Evolutionary conservation across 2,888 invertebrate genomes (phyloP).

Genomic region (Aspidapion aeneum): DNA sequence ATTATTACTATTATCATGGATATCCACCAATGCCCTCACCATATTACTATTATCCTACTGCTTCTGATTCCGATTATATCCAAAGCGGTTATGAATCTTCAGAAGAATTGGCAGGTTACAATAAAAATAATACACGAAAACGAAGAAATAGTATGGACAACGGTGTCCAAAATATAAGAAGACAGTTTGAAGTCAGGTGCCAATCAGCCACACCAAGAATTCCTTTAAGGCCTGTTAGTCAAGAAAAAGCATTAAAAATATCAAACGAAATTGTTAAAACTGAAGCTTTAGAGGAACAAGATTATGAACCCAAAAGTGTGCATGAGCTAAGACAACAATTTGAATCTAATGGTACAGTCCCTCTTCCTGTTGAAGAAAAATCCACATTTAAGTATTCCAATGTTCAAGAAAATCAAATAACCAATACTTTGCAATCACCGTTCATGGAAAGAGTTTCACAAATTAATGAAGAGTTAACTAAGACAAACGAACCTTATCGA

Average conservation of each 20-base stretch:
- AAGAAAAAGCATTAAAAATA: conserved; percentile 19
- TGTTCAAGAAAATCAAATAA: too few relatives aligned
- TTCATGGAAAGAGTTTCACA: too few relatives aligned
- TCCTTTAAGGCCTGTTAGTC: conserved; percentile 28
- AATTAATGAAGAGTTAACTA: too few relatives aligned
- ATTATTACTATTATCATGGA: conserved; percentile 38
- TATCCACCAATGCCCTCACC: conserved; percentile 42
- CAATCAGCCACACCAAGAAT: conserved; percentile 27
- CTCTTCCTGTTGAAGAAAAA: too few relatives aligned
- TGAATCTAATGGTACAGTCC: neutral
- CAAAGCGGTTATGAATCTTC: conserved; percentile 46
- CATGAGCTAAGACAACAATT: neutral
- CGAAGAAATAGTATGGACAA: conserved; percentile 42
- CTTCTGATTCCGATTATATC: conserved; percentile 38
- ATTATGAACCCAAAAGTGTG: neutral
- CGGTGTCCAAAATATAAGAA: conserved; percentile 33
- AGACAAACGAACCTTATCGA: too few relatives aligned
- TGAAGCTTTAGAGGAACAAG: too few relatives aligned
- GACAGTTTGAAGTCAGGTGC: conserved; percentile 23
- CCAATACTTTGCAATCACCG: too few relatives aligned
- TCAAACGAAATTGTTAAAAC: neutral
- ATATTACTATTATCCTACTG: conserved; percentile 33
- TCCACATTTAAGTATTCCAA: too few relatives aligned
- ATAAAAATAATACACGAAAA: conserved; percentile 25
- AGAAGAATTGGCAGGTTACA: conserved; percentile 43